These are phyloP conservation scores for Diplodus sargus DNA, from an alignment of 2,797 vertebrate genomes.

Conservation along the genomic window DNA sequence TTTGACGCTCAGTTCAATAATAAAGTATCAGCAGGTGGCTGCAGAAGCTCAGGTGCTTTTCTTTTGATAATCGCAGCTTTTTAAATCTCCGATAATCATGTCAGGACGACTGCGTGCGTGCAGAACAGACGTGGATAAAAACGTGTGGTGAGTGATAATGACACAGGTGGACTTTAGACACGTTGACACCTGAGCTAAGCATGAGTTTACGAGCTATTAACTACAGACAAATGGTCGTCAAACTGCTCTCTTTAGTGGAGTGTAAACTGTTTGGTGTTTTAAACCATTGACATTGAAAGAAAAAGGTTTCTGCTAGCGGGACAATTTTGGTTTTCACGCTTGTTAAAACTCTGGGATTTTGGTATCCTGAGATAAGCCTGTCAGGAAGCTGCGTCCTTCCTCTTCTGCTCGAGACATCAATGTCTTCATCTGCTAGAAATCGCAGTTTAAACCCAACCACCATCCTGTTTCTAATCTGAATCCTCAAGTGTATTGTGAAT, in stretches of 20 bases:
- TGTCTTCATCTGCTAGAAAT: not conserved
- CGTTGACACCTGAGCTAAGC: not conserved
- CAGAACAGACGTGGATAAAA: not conserved
- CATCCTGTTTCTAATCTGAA: not conserved
- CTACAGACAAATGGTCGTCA: not conserved
- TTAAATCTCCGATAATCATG: not conserved
- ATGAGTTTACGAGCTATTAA: not conserved
- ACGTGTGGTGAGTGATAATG: not conserved
- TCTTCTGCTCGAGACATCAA: not conserved
- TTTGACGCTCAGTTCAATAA: not conserved
- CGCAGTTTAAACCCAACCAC: not conserved
- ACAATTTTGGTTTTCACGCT: not conserved
- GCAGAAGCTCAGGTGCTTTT: not conserved
- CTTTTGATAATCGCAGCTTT: not conserved
- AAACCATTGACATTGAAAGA: not conserved
- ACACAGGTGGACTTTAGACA: conserved; percentile 11
- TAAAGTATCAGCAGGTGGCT: not conserved
- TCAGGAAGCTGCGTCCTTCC: not conserved
- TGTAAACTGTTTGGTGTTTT: not conserved
- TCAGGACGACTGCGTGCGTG: not conserved
- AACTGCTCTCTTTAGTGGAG: not conserved
- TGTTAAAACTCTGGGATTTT: not conserved
- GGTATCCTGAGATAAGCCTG: not conserved
- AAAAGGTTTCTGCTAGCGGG: too few relatives aligned
- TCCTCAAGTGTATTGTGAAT: not conserved